Base-by-base conservation (phyloP, 2,113 vertebrate genomes). In the Spea bombifrons region DNA sequence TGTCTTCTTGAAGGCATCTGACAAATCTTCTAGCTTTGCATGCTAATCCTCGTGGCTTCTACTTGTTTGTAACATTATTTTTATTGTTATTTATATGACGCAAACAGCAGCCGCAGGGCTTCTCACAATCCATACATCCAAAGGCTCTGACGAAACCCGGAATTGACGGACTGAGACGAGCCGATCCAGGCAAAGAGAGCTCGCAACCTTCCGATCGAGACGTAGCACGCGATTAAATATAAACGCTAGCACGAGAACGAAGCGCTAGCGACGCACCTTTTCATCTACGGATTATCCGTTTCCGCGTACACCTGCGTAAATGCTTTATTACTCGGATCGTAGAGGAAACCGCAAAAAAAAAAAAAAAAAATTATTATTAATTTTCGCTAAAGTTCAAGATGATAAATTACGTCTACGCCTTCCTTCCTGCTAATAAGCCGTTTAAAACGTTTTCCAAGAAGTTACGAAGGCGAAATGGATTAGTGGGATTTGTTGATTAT, bases 1-100 rank as follows among this genome's bases (percentile, higher is more conserved):
- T 83, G 84, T 74, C 83, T 81, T 84, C 43, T 43, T 50, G 49
- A 16, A n/a, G 55, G 70, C 46, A 53, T 2, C 55, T 59, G 7
- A 7, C 73, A 67, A 12, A 30, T 17, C 64, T 55, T 63, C 3
- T 15, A 15, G 63, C 43, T 65, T 59, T 43, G 64, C 64, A 67
- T 55, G 64, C 49, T 67, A 61, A 52, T 66, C 52, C 73, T 75
- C 48, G 49, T 66, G 63, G 66, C 64, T 53, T n/a, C 30, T 66
- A 63, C 64, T 75, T 53, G 7, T 13, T 66, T 67, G 66, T 55
- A 16, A 44, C 46, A 53, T 53, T 15, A 63, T 63, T 17, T 66
- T 30, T 4, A 8, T 44, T 30, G n/a, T 5, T 8, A 66, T 8
- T 44, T 66, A 7, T 0, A 43, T 66, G 1, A 3, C 10, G 50